A percentile compares a stretch with the other conserved stretches of the same genome.
Evolutionary conservation across 2,113 vertebrate genomes (phyloP).

Genomic region (Ornithorhynchus anatinus): DNA sequence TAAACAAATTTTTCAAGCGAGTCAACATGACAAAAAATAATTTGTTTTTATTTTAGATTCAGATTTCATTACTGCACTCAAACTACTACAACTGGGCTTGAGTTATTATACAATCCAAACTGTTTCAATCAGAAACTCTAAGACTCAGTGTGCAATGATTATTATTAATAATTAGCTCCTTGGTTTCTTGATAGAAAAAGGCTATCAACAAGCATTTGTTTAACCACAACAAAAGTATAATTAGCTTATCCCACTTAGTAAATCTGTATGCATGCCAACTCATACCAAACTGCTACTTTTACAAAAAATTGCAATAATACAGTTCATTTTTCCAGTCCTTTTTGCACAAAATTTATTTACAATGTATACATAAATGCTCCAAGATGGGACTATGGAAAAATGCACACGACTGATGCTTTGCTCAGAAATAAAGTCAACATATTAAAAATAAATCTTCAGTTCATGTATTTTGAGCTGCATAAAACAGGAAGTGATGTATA

Average conservation of each 20-base stretch:
- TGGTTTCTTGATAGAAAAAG: slow-evolving; percentile 84
- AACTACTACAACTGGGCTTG: slow-evolving; percentile 80
- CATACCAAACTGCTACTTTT: slow-evolving; percentile 87
- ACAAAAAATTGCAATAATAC: slow-evolving; percentile 87
- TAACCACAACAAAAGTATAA: slow-evolving; percentile 88
- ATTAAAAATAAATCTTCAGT: slow-evolving; percentile 87
- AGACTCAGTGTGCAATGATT: slow-evolving; percentile 81
- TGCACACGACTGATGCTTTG: slow-evolving; percentile 80
- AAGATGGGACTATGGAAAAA: slow-evolving; percentile 88
- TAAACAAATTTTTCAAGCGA: slow-evolving; percentile 76
- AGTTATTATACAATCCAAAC: slow-evolving; percentile 82
- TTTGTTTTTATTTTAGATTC: slow-evolving; percentile 85
- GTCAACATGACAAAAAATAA: slow-evolving; percentile 84
- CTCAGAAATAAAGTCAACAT: slow-evolving; percentile 89
- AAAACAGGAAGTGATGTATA: slow-evolving; percentile 83
- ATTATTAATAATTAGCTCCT: slow-evolving; percentile 82
- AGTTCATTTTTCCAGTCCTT: slow-evolving; percentile 89
- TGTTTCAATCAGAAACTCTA: slow-evolving; percentile 81
- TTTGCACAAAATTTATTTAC: slow-evolving; percentile 98
- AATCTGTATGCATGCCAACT: slow-evolving; percentile 87
- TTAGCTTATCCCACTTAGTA: slow-evolving; percentile 86
- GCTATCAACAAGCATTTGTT: slow-evolving; percentile 87
- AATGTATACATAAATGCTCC: slow-evolving; percentile 96
- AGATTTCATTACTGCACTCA: slow-evolving; percentile 83
- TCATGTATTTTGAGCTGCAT: slow-evolving; percentile 80